phyloP scores from a whole-genome alignment of 2,113 vertebrate species.

The Erythrocebus patas region DNA sequence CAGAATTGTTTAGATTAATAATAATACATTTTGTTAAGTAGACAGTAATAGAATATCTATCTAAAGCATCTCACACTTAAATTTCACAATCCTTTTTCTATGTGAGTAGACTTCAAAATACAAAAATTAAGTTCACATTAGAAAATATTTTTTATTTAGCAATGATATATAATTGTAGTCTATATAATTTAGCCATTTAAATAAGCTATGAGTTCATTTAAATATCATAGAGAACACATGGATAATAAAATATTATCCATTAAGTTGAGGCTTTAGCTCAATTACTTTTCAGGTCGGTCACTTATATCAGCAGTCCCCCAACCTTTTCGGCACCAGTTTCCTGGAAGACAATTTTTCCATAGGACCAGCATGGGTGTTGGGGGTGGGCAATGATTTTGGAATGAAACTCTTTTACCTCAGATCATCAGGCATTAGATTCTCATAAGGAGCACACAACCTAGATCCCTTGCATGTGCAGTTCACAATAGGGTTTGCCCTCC shows the following conservation, averaged over 20 bases:
- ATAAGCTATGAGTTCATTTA: background rate
- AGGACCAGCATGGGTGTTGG: no score
- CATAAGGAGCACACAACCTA: no score
- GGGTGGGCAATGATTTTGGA: no score
- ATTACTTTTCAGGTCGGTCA: background rate
- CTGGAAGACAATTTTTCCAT: no score
- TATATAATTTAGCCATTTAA: background rate
- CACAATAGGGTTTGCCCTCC: no score
- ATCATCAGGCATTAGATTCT: no score
- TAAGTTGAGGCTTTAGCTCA: background rate
- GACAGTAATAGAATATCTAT: background rate
- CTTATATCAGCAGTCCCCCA: background rate
- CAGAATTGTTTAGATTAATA: background rate
- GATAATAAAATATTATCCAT: background rate
- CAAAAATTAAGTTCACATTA: background rate
- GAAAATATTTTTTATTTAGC: background rate
- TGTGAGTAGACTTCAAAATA: background rate
- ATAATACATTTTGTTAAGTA: background rate
- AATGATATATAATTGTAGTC: background rate
- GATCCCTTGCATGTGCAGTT: no score
- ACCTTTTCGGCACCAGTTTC: no score
- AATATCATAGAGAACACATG: background rate
- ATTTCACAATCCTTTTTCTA: background rate
- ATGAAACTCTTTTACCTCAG: no score
- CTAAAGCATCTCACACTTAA: background rate